Conservation (phyloP, 2,113 vertebrate genomes). For the Formicarius rufipectus region DNA sequence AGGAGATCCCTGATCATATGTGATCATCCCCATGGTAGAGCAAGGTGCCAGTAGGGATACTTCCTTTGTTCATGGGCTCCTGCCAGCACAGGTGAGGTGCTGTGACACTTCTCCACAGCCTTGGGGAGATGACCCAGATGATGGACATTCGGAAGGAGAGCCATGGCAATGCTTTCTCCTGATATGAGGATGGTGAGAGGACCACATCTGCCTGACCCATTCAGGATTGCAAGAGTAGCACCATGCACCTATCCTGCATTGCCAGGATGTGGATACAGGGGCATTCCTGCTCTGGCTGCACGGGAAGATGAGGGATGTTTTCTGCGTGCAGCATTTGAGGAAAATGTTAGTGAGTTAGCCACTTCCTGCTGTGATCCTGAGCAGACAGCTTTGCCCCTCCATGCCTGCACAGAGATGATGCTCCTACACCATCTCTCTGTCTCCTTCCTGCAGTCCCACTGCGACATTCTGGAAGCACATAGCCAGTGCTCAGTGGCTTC, state of each 20-base stretch:
- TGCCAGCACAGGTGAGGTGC: background rate
- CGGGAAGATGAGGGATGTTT: rapidly evolving
- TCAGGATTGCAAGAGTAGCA: background rate
- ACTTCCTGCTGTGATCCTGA: background rate
- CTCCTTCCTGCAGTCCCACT: background rate
- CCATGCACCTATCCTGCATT: rapidly evolving
- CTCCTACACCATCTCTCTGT: background rate
- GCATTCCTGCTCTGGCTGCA: rapidly evolving
- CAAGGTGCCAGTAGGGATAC: background rate
- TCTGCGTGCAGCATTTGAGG: rapidly evolving
- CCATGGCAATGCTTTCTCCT: background rate
- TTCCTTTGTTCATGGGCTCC: background rate
- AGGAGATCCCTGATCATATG: background rate
- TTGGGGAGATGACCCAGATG: background rate
- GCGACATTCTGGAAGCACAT: background rate
- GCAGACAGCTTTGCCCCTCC: background rate
- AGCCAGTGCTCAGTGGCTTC: background rate
- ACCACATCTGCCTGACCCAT: background rate
- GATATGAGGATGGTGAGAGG: background rate
- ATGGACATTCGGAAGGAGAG: background rate
- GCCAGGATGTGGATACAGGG: rapidly evolving
- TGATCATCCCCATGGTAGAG: background rate
- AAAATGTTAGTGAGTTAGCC: background rate
- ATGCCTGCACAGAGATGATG: background rate
- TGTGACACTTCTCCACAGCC: background rate